Percentiles rank a stretch among this genome's conserved stretches.
Conservation (phyloP, 2,113 vertebrate genomes). For the Elanus axillaris region DNA sequence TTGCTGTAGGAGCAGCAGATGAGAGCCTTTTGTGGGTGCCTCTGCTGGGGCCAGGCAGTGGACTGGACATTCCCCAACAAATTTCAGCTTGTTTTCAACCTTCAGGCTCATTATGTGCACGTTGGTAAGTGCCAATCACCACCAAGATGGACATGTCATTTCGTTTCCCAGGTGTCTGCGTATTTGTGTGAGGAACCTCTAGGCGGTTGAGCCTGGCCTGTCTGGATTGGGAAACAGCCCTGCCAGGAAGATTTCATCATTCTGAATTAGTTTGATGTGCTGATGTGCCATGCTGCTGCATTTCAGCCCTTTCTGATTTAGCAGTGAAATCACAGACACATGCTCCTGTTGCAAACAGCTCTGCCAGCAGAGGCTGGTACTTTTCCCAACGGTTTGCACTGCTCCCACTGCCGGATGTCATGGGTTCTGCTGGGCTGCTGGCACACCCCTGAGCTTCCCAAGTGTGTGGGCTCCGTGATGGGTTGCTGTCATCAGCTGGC, state of each 20-base stretch:
- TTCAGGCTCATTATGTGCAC: not conserved
- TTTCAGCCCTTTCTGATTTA: not conserved
- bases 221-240: not conserved
- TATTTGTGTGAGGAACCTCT: not conserved
- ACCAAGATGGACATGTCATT: not conserved
- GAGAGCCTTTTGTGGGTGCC: not conserved
- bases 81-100: not conserved
- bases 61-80: not conserved
- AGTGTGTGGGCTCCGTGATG: rapidly evolving
- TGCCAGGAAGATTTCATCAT: not conserved
- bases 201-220: rapidly evolving
- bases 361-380: not conserved
- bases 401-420: not conserved
- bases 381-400: not conserved
- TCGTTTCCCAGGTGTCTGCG: not conserved
- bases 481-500: not conserved
- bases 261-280: not conserved
- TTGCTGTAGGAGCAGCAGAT: not conserved
- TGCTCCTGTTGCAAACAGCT: not conserved
- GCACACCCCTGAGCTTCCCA: not conserved
- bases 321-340: not conserved
- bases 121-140: not conserved
- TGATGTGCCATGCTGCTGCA: not conserved
- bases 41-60: rapidly evolving
- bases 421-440: not conserved